Percentiles rank a stretch among this genome's conserved stretches.
These are phyloP conservation scores for Diplodus sargus DNA, from an alignment of 2,797 vertebrate genomes.

Conservation along the genomic window DNA sequence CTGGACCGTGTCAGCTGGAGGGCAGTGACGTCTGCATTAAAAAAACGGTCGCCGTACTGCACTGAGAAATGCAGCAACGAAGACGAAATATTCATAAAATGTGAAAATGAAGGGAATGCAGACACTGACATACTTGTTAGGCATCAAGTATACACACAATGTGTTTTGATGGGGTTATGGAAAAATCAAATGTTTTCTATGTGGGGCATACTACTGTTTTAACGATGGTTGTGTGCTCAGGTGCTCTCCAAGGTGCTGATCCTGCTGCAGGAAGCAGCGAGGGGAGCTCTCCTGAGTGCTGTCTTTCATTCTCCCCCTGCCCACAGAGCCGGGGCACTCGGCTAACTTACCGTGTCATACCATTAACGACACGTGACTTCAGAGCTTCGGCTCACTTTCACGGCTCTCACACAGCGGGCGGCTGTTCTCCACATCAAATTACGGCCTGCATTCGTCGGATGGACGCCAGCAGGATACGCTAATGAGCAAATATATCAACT, in stretches of 20 bases:
- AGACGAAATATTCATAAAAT: background rate
- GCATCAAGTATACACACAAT: background rate
- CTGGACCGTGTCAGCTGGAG: too few species aligned
- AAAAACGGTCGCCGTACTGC: too few species aligned
- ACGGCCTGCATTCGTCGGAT: background rate
- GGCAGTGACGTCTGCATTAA: too few species aligned
- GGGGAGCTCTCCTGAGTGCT: background rate
- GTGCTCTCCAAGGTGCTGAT: conserved; percentile 41
- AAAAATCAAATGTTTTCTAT: background rate
- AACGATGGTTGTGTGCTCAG: background rate
- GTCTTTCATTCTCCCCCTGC: background rate
- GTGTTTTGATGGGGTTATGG: background rate
- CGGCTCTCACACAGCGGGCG: too few species aligned
- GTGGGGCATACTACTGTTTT: too few species aligned
- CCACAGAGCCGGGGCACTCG: background rate
- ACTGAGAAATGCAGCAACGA: background rate
- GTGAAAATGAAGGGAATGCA: background rate
- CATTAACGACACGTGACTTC: background rate
- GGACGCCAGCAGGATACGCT: background rate
- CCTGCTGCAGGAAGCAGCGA: background rate
- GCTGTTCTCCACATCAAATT: too few species aligned
- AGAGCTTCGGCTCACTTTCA: background rate
- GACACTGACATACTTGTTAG: background rate
- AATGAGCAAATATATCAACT: too few species aligned
- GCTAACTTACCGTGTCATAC: background rate